phyloP scores from a whole-genome alignment of 2,113 vertebrate species.

The Tragelaphus strepsiceros region DNA sequence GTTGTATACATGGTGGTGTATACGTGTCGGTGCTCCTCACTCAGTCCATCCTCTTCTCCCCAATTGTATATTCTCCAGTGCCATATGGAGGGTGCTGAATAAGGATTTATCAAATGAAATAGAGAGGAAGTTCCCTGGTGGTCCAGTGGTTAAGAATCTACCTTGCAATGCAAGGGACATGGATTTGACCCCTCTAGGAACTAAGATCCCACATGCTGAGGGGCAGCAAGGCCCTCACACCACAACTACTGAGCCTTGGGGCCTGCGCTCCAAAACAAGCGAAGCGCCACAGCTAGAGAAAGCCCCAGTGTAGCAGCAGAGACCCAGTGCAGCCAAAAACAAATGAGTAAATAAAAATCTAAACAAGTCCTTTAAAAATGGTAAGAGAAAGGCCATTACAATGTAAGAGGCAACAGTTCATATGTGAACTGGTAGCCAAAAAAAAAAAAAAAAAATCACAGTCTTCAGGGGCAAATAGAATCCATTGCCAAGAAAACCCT shows the following conservation, averaged over 20 bases:
- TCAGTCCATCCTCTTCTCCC: background rate
- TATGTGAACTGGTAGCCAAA: constrained; percentile 15
- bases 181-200: background rate
- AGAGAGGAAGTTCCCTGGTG: background rate
- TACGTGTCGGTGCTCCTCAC: background rate
- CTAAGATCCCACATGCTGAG: background rate
- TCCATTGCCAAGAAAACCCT: constrained; percentile 45
- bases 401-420: background rate
- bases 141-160: background rate
- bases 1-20: background rate
- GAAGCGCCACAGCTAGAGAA: background rate
- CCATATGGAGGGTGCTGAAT: background rate
- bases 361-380: background rate
- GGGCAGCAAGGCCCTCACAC: background rate
- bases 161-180: background rate
- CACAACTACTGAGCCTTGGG: background rate
- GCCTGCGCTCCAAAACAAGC: background rate
- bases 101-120: background rate
- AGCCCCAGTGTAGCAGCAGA: background rate
- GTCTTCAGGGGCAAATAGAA: constrained; percentile 35
- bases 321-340: background rate
- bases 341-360: background rate
- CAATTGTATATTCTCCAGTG: background rate
- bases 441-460: background rate
- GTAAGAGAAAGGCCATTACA: background rate